Percentiles rank a stretch among this genome's conserved stretches.
Conservation (phyloP, 1,140 invertebrate genomes). For the Ridgeia piscesae region DNA sequence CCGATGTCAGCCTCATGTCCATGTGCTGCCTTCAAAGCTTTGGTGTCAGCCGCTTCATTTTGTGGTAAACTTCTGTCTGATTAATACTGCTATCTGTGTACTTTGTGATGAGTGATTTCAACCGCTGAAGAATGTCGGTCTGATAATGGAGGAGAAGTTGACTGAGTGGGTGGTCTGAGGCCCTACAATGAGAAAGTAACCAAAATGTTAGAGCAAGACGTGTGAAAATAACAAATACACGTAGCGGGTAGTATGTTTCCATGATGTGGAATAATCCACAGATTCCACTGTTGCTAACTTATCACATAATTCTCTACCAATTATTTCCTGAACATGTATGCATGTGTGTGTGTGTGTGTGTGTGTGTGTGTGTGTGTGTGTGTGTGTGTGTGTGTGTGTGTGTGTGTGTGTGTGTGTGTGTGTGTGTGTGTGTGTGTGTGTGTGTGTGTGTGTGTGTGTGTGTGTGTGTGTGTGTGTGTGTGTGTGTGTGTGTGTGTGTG, state of each 20-base stretch:
- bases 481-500: too few species aligned
- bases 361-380: neutral
- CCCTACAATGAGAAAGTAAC: slow-evolving; percentile 35
- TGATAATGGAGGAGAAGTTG: slow-evolving; percentile 45
- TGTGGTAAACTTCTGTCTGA: slow-evolving; percentile 37
- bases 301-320: neutral
- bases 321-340: neutral
- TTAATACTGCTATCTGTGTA: slow-evolving; percentile 34
- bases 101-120: slow-evolving; percentile 41
- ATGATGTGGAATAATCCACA: neutral
- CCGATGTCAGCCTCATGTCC: neutral
- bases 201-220: neutral
- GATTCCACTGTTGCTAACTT: neutral
- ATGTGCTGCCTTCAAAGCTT: neutral
- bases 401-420: too few species aligned
- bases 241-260: neutral
- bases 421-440: too few species aligned
- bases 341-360: neutral
- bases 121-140: slow-evolving; percentile 40
- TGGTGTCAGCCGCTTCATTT: neutral
- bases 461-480: too few species aligned
- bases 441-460: too few species aligned
- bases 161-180: slow-evolving; percentile 47
- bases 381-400: too few species aligned
- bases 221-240: neutral